Base-by-base conservation (phyloP, 2,797 vertebrate genomes). In the Sebastolobus alascanus region DNA sequence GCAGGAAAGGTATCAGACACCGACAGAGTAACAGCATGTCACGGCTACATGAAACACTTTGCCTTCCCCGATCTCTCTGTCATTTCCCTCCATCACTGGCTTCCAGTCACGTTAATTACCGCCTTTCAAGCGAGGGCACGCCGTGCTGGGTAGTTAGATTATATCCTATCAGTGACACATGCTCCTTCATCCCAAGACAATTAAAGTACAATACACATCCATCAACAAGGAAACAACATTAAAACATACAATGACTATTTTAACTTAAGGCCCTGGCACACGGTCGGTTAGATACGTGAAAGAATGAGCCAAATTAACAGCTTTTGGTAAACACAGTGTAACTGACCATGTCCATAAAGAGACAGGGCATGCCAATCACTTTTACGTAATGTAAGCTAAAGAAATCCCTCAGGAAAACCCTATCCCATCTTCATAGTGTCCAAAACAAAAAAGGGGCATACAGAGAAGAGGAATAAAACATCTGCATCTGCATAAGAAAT, bases 31-130 rank as follows among this genome's bases (percentile, higher is more conserved):
- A 71, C 20, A 10, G 27, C 29, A 66, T 40, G 65, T 60, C 40
- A 78, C 35, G 4, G 59, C 71, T 54, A 59, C 50, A 65, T 74
- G 16, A 73, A 80, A 82, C 46, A 56, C 73, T 66, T 46, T 66
- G 18, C 35, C 27, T 70, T 75, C 64, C 67, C 27, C 13, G 6
- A 69, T 66, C 33, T 46, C 55, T n/a, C 69, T 61, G 27, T 80
- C 68, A 73, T 68, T 71, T 75, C 38, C 61, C 59, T 78, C 67
- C 0, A 60, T 84, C 68, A 38, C 68, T n/a, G 25, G 43, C 59
- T 78, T 71, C 52, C 59, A 78, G 68, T 69, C 65, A 89, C 56
- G 75, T 83, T 84, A 83, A 90, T 85, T 64, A 80, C 74, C 67
- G 75, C 68, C 60, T 83, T 78, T 72, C 11, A 27, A 73, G 54